A percentile compares a stretch with the other conserved stretches of the same genome.
Evolutionary conservation across 2,888 invertebrate species (phyloP).

Genomic region (Tenthredo distinguenda): DNA sequence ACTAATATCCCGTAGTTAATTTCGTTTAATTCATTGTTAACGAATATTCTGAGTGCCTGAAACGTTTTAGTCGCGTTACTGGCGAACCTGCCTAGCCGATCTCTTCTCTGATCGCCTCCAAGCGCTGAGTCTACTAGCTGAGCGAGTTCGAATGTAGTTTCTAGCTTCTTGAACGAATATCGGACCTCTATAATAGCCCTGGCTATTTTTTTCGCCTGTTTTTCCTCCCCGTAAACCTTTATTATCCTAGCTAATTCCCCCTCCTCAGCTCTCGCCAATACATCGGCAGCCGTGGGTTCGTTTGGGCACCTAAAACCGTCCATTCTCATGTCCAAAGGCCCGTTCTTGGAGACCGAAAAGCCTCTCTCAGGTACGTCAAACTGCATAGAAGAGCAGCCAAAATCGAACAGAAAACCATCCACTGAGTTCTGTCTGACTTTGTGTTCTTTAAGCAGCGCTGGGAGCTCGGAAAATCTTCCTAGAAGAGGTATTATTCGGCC

Average conservation of each 20-base stretch:
- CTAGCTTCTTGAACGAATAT: conserved; percentile 86
- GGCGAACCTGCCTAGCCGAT: conserved; percentile 87
- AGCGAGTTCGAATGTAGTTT: conserved; percentile 91
- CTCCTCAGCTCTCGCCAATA: conserved; percentile 90
- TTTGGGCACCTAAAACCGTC: conserved; percentile 86
- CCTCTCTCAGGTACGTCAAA: conserved; percentile 91
- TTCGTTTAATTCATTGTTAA: conserved; percentile 98
- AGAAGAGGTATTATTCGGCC: conserved; percentile 88
- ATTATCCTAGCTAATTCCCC: conserved; percentile 89
- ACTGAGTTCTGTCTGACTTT: conserved; percentile 84
- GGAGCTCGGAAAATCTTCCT: conserved; percentile 94
- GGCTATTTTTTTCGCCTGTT: conserved; percentile 91
- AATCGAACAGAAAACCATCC: conserved; percentile 95
- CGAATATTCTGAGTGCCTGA: conserved; percentile 95
- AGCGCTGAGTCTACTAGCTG: conserved; percentile 85
- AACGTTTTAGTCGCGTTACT: conserved; percentile 96
- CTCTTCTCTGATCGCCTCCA: conserved; percentile 80
- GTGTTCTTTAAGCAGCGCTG: conserved; percentile 82
- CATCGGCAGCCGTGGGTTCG: conserved; percentile 92
- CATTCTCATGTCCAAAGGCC: conserved; percentile 98
- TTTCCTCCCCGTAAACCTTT: conserved; percentile 96
- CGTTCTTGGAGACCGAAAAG: conserved; percentile 91
- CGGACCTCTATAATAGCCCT: conserved; percentile 92
- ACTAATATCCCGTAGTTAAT: conserved; percentile 92
- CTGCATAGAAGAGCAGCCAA: conserved; percentile 98